Conservation (phyloP, 2,797 vertebrate genomes). For the Potorous gilbertii region DNA sequence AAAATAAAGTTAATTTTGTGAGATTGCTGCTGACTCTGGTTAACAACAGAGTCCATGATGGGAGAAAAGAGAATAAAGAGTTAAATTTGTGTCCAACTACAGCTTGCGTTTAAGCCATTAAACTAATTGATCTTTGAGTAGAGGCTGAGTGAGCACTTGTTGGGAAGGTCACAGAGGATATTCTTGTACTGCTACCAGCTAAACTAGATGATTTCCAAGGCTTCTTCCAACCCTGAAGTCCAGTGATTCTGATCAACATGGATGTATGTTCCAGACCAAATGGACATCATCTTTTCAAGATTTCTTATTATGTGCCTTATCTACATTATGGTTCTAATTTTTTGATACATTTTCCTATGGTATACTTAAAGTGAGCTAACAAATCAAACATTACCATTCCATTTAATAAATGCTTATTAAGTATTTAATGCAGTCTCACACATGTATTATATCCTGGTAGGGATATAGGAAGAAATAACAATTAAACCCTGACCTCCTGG, state of each 20-base stretch:
- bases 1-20: not conserved
- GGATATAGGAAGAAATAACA: not conserved
- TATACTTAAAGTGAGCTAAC: not conserved
- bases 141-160: not conserved
- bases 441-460: not conserved
- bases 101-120: not conserved
- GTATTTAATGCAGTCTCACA: not conserved
- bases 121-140: not conserved
- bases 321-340: not conserved
- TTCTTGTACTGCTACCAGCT: not conserved
- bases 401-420: not conserved
- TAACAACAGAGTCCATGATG: not conserved
- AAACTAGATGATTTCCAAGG: not conserved
- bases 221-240: not conserved
- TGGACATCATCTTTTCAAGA: not conserved
- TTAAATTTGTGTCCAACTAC: not conserved
- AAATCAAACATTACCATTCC: slow-evolving; percentile 1
- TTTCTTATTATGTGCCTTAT: not conserved
- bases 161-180: not conserved
- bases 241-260: not conserved
- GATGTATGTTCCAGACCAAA: not conserved
- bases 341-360: not conserved
- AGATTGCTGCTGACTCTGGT: not conserved
- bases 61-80: not conserved
- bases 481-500: not conserved